Evolutionary conservation across 2,888 invertebrate genomes (phyloP).

Genomic region (Heliconius ethilla): DNA sequence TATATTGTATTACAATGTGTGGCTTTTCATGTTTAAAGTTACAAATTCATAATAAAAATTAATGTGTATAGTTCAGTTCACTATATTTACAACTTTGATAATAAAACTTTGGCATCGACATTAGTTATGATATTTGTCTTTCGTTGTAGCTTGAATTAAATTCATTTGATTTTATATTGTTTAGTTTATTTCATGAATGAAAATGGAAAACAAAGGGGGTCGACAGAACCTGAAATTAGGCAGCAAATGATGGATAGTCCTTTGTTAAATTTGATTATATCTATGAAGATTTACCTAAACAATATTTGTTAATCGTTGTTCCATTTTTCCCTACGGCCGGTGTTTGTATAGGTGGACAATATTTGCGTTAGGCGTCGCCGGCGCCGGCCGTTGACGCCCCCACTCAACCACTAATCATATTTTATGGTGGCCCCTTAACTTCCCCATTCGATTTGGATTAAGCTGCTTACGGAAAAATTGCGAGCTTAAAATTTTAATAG

Average conservation of each 20-base stretch:
- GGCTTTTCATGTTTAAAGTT: slow-evolving; percentile 23
- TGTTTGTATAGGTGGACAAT: slow-evolving; percentile 68
- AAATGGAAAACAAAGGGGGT: not conserved
- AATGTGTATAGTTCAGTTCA: slow-evolving; percentile 27
- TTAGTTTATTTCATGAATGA: not conserved
- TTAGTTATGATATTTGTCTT: slow-evolving; percentile 29
- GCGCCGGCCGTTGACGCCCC: slow-evolving; percentile 55
- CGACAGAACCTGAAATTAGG: not conserved
- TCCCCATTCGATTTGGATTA: slow-evolving; percentile 69
- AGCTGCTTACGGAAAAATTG: slow-evolving; percentile 56
- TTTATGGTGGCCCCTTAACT: slow-evolving; percentile 70
- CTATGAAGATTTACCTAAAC: slow-evolving; percentile 54
- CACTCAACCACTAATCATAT: slow-evolving; percentile 76
- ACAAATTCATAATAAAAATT: slow-evolving; percentile 33
- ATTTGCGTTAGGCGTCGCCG: slow-evolving; percentile 65
- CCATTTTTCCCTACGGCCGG: slow-evolving; percentile 50
- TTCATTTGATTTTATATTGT: not conserved
- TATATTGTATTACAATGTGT: slow-evolving; percentile 21
- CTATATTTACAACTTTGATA: slow-evolving; percentile 33
- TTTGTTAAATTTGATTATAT: slow-evolving; percentile 46
- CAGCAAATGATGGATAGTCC: slow-evolving; percentile 40
- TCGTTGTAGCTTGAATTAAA: slow-evolving; percentile 10
- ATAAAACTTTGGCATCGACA: slow-evolving; percentile 32
- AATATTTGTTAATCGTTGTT: slow-evolving; percentile 62
- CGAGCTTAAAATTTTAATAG: slow-evolving; percentile 48